Base-by-base conservation (phyloP, 2,113 vertebrate species). In the Tragelaphus scriptus region DNA sequence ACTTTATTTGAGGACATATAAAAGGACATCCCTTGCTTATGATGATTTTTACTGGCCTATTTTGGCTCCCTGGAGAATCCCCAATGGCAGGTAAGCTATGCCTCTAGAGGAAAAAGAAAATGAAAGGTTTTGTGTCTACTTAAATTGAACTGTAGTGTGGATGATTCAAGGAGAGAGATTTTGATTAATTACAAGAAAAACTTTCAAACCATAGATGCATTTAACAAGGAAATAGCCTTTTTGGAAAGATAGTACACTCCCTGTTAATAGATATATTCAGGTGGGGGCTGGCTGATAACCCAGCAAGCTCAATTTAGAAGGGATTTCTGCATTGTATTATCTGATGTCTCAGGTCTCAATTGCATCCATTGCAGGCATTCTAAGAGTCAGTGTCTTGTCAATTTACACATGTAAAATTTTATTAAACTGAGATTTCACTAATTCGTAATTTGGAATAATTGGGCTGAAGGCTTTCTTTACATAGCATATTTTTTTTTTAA, bases 401-500 rank as follows among this genome's bases (percentile, higher is more conserved):
- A 89, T 81, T 94, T 95, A 85, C 28, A 36, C 25, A 36, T 2
- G 26, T 53, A 93, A 61, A 87, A 94, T 85, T 95, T 91, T 47
- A 90, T 93, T 91, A 71, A 94, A 88, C 61, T 71, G 77, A 44
- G 12, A 55, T 55, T 77, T 91, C 61, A 93, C 93, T 93, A 84
- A 92, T 90, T 95, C 63, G 19, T 51, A 68, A 82, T 85, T 94
- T 95, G 53, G 32, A 85, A 93, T 97, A 95, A 92, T 92, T 95
- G 89, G 71, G 80, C n/a, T 93, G 58, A 93, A 91, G n/a, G 51
- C 25, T 98, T 93, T 91, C 68, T 91, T 93, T 58, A 49, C 58
- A 55, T 19, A 94, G 28, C 6, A 96, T 36, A 77, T 88, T 80
- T 91, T 91, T 94, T 28, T 71, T 97, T 91, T 93, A 85, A 91